A percentile compares a stretch with the other conserved stretches of the same genome.
phyloP scores from a whole-genome alignment of 1,140 invertebrate species.

The Drosophila hydei region DNA sequence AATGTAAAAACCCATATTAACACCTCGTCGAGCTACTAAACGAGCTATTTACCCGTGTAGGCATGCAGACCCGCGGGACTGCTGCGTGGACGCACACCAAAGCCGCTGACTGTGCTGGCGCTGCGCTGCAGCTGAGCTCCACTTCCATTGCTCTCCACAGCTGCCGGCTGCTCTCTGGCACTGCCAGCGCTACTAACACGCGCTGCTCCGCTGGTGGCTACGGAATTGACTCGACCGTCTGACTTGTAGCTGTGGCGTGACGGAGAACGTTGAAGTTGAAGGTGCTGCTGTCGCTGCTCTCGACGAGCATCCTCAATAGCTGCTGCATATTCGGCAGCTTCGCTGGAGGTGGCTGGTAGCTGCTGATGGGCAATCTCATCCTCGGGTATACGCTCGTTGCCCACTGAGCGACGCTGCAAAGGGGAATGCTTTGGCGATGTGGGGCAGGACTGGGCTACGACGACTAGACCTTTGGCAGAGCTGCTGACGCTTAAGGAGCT shows the following conservation, averaged over 20 bases:
- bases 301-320: constrained; percentile 69
- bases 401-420: constrained; percentile 64
- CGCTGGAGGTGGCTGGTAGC: constrained; percentile 63
- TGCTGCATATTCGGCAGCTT: constrained; percentile 68
- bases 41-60: constrained; percentile 86
- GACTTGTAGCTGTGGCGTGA: constrained; percentile 40
- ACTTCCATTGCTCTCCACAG: constrained; percentile 16
- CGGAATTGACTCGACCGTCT: constrained; percentile 28
- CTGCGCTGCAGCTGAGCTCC: constrained; percentile 81
- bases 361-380: constrained; percentile 66
- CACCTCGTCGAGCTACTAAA: neutral
- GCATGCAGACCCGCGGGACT: constrained; percentile 90
- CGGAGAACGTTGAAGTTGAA: constrained; percentile 41
- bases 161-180: constrained; percentile 35
- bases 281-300: constrained; percentile 55
- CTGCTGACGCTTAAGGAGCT: constrained; percentile 54
- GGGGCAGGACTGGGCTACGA: constrained; percentile 74
- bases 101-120: constrained; percentile 86
- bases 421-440: constrained; percentile 79
- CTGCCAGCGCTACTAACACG: constrained; percentile 68
- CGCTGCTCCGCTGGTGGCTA: constrained; percentile 16
- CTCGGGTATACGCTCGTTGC: constrained; percentile 74
- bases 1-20: neutral
- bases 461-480: neutral
- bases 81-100: constrained; percentile 86